These are phyloP conservation scores for Ypsolopha sequella DNA, from an alignment of 2,888 invertebrate species.

Conservation along the genomic window DNA sequence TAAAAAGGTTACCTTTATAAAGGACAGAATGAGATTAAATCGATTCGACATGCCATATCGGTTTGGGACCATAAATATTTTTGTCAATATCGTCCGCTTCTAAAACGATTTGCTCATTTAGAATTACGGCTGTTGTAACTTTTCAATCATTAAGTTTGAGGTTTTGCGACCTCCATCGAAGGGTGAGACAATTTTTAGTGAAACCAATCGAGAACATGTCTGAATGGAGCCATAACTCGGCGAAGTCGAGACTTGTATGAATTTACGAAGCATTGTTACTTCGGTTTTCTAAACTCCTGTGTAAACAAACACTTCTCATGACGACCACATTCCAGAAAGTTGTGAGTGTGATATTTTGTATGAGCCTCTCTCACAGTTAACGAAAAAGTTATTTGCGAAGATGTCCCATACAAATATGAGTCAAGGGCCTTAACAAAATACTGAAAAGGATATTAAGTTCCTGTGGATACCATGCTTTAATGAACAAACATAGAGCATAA, in stretches of 20 bases:
- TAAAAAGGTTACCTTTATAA: constrained; percentile 21
- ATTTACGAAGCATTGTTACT: constrained; percentile 55
- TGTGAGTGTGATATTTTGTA: neutral
- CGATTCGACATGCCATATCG: constrained; percentile 46
- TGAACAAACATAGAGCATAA: no score
- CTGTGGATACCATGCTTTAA: no score
- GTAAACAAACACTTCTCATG: constrained; percentile 35
- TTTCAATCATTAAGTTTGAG: constrained; percentile 55
- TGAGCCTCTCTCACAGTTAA: neutral
- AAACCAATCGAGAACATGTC: constrained; percentile 37
- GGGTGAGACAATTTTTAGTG: constrained; percentile 30
- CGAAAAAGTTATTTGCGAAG: neutral
- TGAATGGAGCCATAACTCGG: constrained; percentile 58
- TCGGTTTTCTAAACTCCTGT: constrained; percentile 44
- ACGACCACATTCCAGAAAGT: constrained; percentile 11
- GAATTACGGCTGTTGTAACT: constrained; percentile 41
- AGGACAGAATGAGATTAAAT: constrained; percentile 47
- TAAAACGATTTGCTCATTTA: constrained; percentile 25
- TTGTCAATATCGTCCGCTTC: constrained; percentile 40
- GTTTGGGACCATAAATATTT: constrained; percentile 49
- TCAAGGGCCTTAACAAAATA: neutral
- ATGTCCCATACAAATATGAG: neutral
- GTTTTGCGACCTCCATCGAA: constrained; percentile 47
- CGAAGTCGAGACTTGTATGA: constrained; percentile 23
- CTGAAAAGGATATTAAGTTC: neutral